Base-by-base conservation (phyloP, 2,113 vertebrate species). In the Camelus bactrianus region DNA sequence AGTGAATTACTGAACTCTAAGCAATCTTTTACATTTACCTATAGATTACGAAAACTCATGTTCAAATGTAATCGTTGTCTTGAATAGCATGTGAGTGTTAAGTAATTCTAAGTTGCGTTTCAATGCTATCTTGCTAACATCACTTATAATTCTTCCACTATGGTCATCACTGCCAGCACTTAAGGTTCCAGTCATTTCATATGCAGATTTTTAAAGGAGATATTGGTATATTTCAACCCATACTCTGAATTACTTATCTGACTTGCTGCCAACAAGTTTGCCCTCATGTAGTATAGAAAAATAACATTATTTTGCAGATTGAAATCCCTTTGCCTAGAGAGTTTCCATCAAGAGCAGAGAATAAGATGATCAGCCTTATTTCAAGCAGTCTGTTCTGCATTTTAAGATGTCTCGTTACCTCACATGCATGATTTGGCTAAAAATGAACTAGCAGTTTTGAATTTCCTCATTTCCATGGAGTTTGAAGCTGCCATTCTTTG, bases 401-500 rank as follows among this genome's bases (percentile, higher is more conserved):
- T 94, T 92, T 46, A 96, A 90, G 84, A 95, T 65, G 50, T 80
- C 89, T 94, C 5, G 3, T 94, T 76, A 60, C 70, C 24, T 77
- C 89, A 82, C 38, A 92, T 30, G 67, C 75, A 80, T 84, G 70
- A 84, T 90, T 52, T 83, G 90, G 30, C 69, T 97, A 88, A 96
- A 91, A 92, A 19, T 26, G 58, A 93, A 92, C 13, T 67, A 79
- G 60, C 32, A 48, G 11, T 94, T 89, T 70, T 48, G 86, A 89
- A 83, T 89, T 82, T 89, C 22, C 72, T 94, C 79, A 93, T 96
- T 93, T 95, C 46, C 48, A 84, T 77, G 75, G 75, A 87, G 75
- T 80, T 50, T 89, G 69, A 93, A 96, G 76, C 58, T 94, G 52
- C 38, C 52, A 90, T 89, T 93, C 92, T 95, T 89, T 89, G 82